Base-by-base conservation (phyloP, 2,888 invertebrate species). In the Caenorhabditis zanzibari region DNA sequence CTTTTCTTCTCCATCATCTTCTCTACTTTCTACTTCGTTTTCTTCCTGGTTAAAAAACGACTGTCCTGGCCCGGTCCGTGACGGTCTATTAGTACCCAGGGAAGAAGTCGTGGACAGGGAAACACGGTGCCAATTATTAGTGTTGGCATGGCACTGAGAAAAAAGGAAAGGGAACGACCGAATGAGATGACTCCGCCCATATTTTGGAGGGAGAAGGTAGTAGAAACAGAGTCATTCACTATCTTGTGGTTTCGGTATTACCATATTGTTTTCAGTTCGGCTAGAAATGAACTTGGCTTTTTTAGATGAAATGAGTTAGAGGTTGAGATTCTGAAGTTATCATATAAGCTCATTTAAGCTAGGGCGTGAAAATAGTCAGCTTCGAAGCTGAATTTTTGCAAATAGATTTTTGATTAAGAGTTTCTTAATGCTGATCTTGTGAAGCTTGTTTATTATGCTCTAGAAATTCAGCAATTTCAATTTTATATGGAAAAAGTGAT, bases 21-120 rank as follows among this genome's bases (percentile, higher is more conserved):
- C 61, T 47, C 28, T 64, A 9, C 58, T 32, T 58, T 32, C 58
- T 58, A 28, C 28, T 1, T 32, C 64, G n/a, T n/a, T n/a, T 32
- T 19, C 49, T 47, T 47, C 47, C 47, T 47, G 47, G 47, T 19
- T 47, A 63, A 71, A 79, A 79, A 79, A 71, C 71, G 79, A 54
- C 71, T 79, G 71, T 71, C 79, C 79, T 49, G n/a, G 64, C 32
- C 58, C 54, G 52, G 77, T 77, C 69, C 77, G 71, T 63, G 79
- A 71, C 71, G 64, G 63, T 79, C 79, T 79, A 79, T 79, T 79
- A 79, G 71, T 76, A 52, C 52, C n/a, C 63, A 54, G 49, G 47
- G 49, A 38, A 28, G 49, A 19, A 19, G 38, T n/a, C 56, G 49
- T 61, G 68, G 68, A 68, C 68, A 68, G 19, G 58, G 47, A 41